A percentile compares a stretch with the other conserved stretches of the same genome.
Evolutionary conservation across 2,113 vertebrate species (phyloP).

Genomic region (Myanophis thanlyinensis): DNA sequence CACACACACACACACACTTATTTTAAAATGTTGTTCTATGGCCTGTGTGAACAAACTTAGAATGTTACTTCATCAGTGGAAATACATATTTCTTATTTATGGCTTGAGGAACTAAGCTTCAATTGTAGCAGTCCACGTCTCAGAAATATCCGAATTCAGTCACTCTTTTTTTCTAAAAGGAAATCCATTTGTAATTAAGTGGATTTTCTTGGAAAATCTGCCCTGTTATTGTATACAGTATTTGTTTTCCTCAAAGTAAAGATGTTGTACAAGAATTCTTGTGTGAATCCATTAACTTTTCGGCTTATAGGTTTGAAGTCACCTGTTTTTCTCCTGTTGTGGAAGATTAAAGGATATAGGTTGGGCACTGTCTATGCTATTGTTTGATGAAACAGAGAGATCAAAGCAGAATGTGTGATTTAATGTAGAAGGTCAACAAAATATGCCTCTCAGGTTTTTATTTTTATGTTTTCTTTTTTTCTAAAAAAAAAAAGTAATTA

Average conservation of each 20-base stretch:
- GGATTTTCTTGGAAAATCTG: constrained; percentile 1
- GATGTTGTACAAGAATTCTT: not conserved
- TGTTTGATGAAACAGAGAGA: not conserved
- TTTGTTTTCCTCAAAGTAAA: not conserved
- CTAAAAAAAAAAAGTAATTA: not conserved
- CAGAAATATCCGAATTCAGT: not conserved
- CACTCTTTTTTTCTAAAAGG: not conserved
- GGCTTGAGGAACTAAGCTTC: not conserved
- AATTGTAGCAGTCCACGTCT: not conserved
- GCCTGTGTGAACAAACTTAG: not conserved
- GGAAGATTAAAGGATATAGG: not conserved
- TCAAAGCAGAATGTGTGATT: not conserved
- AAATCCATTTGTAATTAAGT: constrained; percentile 24
- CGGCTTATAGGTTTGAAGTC: not conserved
- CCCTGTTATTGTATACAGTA: not conserved
- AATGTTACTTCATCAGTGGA: not conserved
- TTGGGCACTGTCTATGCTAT: not conserved
- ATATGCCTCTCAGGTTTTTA: not conserved
- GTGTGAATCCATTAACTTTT: not conserved
- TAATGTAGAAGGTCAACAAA: not conserved
- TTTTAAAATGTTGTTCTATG: not conserved
- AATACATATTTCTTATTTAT: not conserved
- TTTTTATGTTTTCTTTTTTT: not conserved
- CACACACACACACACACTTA: not conserved
- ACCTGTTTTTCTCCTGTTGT: not conserved